Evolutionary conservation across 23 tunicate species (phyloP).

Genomic region (Oikopleura albicans): DNA sequence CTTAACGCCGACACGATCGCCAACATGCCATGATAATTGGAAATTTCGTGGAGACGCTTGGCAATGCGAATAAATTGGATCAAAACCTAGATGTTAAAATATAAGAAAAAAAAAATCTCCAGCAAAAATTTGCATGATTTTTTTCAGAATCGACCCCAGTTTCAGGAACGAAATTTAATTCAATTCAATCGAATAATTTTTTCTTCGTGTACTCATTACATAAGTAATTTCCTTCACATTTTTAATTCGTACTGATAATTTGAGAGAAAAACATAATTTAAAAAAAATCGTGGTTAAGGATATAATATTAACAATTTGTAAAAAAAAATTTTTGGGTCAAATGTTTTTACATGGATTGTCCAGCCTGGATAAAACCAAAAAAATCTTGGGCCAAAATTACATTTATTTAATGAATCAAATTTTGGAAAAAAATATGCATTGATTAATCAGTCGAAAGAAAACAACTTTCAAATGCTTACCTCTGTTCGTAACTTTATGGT

Average conservation of each 20-base stretch:
- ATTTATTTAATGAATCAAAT: not conserved
- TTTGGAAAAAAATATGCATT: not conserved
- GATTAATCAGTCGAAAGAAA: not conserved
- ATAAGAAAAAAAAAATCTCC: not conserved
- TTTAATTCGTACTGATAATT: too few relatives aligned
- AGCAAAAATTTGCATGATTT: not conserved
- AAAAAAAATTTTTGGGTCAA: not conserved
- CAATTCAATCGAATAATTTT: too few relatives aligned
- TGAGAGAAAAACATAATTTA: too few relatives aligned
- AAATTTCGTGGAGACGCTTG: conserved; percentile 40
- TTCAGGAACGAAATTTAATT: too few relatives aligned
- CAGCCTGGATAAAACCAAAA: not conserved
- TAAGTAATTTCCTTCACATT: too few relatives aligned
- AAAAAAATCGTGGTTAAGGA: too few relatives aligned
- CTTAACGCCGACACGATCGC: conserved; percentile 65
- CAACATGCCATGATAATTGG: conserved; percentile 86
- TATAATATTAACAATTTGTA: not conserved
- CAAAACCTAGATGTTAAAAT: not conserved
- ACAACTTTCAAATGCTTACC: conserved; percentile 18
- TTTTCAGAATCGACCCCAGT: not conserved
- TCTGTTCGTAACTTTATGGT: conserved; percentile 57
- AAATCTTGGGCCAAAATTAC: too few relatives aligned
- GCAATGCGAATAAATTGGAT: not conserved
- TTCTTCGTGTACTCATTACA: too few relatives aligned
- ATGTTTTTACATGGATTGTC: not conserved